Evolutionary conservation across 2,113 vertebrate genomes (phyloP), one percentile per base, ranked within the genome.

Genomic region (Pica pica): DNA sequence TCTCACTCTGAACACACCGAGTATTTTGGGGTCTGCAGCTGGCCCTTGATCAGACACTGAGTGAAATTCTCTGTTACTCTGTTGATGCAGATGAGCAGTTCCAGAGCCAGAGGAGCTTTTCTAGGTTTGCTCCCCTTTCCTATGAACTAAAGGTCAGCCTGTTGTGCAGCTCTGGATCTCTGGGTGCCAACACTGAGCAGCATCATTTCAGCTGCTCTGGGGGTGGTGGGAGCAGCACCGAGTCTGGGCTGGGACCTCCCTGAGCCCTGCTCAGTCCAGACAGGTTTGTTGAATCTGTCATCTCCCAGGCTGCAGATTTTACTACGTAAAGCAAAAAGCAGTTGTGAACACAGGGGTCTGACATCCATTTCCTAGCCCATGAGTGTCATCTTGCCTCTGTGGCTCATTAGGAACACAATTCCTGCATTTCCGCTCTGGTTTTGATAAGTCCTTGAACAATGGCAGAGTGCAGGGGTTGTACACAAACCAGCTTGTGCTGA

Each of bases 301-400:
- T 26, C 79, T 71, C 81, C 64, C 74, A 82, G 27, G 35, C 69
- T 47, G 64, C 30, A 93, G 69, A 33, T 16, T 59, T 30, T n/a
- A 39, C 42, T 10, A 8, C 3, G 22, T 22, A 9, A 81, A 71
- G 27, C 24, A 24, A 84, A 41, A 50, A 13, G 27, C 8, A 71
- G 31, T 1, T 0, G 2, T 21, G 52, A 2, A 3, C 35, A 13
- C 53, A 50, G 74, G 1, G 20, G 14, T n/a, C 49, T 49, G 57
- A 69, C 70, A 61, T 6, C 9, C 16, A 44, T 71, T 47, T 44
- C 70, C 67, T 37, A 59, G 44, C 20, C 46, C 85, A 23, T 37
- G 23, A 15, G 35, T 11, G 52, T 55, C 53, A 56, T 33, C 61
- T 18, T 8, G 52, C 31, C 47, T 39, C 82, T n/a, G 63, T 16